phyloP scores from a whole-genome alignment of 2,113 vertebrate species.

The Semicossyphus pulcher region DNA sequence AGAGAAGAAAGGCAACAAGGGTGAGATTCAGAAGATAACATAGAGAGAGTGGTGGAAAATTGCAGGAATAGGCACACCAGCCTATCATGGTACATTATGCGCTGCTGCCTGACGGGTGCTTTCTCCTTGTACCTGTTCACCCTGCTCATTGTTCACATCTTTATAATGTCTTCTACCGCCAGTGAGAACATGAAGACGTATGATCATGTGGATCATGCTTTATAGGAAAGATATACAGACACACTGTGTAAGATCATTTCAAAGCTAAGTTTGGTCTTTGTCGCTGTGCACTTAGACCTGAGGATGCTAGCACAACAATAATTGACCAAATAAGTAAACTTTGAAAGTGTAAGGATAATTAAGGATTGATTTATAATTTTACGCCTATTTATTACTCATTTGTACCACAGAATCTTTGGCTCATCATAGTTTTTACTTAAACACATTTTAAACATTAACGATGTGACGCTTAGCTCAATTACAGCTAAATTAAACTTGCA shows the following conservation, averaged over 20 bases:
- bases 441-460: no score
- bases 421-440: no score
- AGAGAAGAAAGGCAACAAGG: conserved; percentile 4
- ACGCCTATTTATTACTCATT: no score
- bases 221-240: no score
- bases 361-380: no score
- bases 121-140: conserved; percentile 12
- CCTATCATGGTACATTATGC: conserved; percentile 10
- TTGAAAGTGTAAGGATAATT: no score
- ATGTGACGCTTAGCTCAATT: no score
- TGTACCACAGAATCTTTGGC: no score
- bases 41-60: conserved; percentile 2
- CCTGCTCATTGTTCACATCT: conserved; percentile 11
- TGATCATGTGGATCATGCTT: neutral
- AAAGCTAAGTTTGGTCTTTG: neutral
- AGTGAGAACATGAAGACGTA: neutral
- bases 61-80: conserved; percentile 15
- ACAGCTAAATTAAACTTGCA: no score
- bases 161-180: neutral
- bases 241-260: neutral
- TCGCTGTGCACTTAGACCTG: neutral
- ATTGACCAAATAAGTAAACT: no score
- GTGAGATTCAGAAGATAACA: neutral
- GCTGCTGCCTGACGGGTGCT: conserved; percentile 30
- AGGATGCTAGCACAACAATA: no score